These are phyloP conservation scores for Macrochelys suwanniensis DNA, from an alignment of 2,797 vertebrate species.

Conservation along the genomic window DNA sequence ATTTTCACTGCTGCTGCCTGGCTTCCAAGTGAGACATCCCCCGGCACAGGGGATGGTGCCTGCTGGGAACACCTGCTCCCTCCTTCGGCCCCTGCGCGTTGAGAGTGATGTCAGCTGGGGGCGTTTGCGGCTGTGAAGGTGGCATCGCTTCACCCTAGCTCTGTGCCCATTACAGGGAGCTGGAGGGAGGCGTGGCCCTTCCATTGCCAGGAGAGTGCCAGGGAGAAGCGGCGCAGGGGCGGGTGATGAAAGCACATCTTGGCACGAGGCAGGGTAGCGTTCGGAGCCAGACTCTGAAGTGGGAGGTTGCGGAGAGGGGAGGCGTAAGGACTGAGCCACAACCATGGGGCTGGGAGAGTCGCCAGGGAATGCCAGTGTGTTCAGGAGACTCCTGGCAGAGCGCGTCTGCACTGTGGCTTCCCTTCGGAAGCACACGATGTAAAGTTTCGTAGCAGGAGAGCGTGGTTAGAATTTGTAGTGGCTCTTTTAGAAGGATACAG, in stretches of 20 bases:
- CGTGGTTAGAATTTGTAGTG: not conserved
- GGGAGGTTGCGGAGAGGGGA: not conserved
- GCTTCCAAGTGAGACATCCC: not conserved
- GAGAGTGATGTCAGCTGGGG: not conserved
- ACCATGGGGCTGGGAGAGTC: not conserved
- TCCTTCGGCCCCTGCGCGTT: not conserved
- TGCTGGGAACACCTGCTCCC: constrained; percentile 63
- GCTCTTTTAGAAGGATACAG: not conserved
- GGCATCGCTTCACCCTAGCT: not conserved
- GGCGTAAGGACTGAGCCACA: not conserved
- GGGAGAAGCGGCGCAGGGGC: not conserved
- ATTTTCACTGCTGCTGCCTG: not conserved
- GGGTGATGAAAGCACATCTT: not conserved
- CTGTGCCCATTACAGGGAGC: not conserved
- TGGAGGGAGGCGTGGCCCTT: not conserved
- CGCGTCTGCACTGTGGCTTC: not conserved
- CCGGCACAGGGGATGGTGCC: not conserved
- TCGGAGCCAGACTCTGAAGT: not conserved
- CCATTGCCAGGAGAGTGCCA: not conserved
- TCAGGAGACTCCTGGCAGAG: not conserved
- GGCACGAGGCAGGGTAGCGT: not conserved
- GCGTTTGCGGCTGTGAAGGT: not conserved
- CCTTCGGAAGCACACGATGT: not conserved
- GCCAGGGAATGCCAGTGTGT: not conserved
- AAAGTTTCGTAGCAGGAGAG: not conserved